Percentiles rank a stretch among this genome's conserved stretches.
phyloP scores from a whole-genome alignment of 2,797 vertebrate species.

The Anas bernieri region DNA sequence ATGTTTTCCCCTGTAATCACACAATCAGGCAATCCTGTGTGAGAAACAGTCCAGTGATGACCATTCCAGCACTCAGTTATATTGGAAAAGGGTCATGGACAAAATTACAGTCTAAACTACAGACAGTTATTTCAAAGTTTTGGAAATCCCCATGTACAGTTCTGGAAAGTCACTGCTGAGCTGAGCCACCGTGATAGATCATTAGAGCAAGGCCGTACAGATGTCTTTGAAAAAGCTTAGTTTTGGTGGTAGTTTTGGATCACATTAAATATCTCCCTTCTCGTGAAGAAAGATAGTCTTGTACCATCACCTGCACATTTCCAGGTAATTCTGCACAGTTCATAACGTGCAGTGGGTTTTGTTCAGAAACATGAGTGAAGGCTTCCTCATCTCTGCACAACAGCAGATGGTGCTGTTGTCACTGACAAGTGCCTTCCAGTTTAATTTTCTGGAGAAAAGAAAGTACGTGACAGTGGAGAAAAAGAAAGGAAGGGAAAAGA shows the following conservation, averaged over 20 bases:
- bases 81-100: not conserved
- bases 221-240: not conserved
- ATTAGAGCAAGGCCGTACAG: not conserved
- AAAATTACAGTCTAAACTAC: not conserved
- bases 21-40: not conserved
- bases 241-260: not conserved
- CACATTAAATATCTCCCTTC: not conserved
- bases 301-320: not conserved
- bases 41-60: not conserved
- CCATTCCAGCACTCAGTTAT: not conserved
- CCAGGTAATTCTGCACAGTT: not conserved
- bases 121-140: not conserved
- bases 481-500: not conserved
- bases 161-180: not conserved
- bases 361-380: not conserved
- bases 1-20: not conserved
- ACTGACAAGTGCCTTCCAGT: not conserved
- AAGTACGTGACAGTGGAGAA: not conserved
- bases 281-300: not conserved
- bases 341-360: not conserved
- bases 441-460: not conserved
- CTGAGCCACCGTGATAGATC: not conserved
- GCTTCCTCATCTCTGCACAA: not conserved
- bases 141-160: not conserved
- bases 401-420: slow-evolving; percentile 74